A percentile compares a stretch with the other conserved stretches of the same genome.
These are phyloP conservation scores for Stegodyphus dumicola DNA, from an alignment of 1,140 invertebrate genomes.

Conservation along the genomic window DNA sequence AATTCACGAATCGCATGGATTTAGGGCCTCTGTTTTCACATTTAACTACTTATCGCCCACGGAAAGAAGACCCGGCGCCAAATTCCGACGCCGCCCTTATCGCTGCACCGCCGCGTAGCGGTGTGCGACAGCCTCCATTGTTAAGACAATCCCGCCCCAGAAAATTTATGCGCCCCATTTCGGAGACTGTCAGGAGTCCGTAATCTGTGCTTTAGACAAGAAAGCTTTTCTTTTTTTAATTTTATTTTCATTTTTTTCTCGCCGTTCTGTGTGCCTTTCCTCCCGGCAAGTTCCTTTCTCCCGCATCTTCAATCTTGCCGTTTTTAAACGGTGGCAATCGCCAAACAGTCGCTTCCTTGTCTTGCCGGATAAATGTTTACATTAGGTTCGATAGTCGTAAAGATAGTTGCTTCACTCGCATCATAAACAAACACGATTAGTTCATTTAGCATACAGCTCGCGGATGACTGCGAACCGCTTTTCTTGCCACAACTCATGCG, in stretches of 20 bases:
- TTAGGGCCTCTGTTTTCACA: neutral
- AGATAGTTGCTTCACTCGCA: constrained; percentile 3
- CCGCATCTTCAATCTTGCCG: neutral
- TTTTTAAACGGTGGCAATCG: constrained; percentile 50
- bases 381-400: constrained; percentile 39
- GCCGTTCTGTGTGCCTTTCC: neutral
- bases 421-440: constrained; percentile 56
- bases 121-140: constrained; percentile 21
- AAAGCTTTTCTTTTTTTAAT: neutral
- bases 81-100: neutral
- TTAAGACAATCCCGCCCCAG: constrained; percentile 9
- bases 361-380: constrained; percentile 47
- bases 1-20: neutral
- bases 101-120: neutral
- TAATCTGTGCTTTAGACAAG: constrained; percentile 41
- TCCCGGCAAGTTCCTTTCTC: constrained; percentile 18
- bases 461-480: neutral
- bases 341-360: constrained; percentile 34
- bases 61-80: neutral
- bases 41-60: neutral
- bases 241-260: too few species aligned
- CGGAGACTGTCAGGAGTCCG: constrained; percentile 26
- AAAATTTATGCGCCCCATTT: constrained; percentile 26
- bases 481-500: too few species aligned
- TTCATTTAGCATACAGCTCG: constrained; percentile 42